phyloP scores from a whole-genome alignment of 2,888 invertebrate species.

The Siphlonurus alternatus region DNA sequence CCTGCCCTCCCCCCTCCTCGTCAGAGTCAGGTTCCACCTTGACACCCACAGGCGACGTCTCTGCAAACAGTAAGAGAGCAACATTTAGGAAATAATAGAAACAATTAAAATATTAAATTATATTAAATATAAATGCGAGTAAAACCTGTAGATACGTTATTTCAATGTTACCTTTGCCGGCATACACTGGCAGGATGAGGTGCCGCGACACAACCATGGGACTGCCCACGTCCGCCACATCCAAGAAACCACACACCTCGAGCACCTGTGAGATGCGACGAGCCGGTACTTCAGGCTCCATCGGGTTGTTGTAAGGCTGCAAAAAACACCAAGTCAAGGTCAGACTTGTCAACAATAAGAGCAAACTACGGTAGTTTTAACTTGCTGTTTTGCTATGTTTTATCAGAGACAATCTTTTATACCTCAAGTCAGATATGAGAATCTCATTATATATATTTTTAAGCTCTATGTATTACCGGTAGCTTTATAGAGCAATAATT shows the following conservation, averaged over 20 bases:
- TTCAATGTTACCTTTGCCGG: slow-evolving; percentile 16
- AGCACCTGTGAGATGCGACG: slow-evolving; percentile 52
- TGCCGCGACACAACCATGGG: slow-evolving; percentile 85
- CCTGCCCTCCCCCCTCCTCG: slow-evolving; percentile 35
- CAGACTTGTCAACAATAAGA: too few species aligned
- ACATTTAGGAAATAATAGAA: neutral
- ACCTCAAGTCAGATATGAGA: too few species aligned
- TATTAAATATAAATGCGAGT: neutral
- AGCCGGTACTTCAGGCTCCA: slow-evolving; percentile 44
- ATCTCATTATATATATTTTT: too few species aligned
- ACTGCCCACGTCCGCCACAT: slow-evolving; percentile 75
- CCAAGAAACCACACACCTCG: slow-evolving; percentile 74
- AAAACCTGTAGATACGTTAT: neutral
- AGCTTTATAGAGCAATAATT: too few species aligned
- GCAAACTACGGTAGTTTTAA: too few species aligned
- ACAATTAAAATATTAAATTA: neutral
- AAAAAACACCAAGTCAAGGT: too few species aligned
- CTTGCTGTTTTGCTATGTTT: too few species aligned
- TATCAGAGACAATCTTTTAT: too few species aligned
- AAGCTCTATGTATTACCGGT: too few species aligned
- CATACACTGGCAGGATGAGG: slow-evolving; percentile 53
- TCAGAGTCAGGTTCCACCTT: slow-evolving; percentile 27
- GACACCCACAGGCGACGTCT: slow-evolving; percentile 4
- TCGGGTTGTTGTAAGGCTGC: slow-evolving; percentile 36
- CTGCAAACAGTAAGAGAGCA: neutral